Base-by-base conservation (phyloP, 2,113 vertebrate genomes). In the Apus apus region DNA sequence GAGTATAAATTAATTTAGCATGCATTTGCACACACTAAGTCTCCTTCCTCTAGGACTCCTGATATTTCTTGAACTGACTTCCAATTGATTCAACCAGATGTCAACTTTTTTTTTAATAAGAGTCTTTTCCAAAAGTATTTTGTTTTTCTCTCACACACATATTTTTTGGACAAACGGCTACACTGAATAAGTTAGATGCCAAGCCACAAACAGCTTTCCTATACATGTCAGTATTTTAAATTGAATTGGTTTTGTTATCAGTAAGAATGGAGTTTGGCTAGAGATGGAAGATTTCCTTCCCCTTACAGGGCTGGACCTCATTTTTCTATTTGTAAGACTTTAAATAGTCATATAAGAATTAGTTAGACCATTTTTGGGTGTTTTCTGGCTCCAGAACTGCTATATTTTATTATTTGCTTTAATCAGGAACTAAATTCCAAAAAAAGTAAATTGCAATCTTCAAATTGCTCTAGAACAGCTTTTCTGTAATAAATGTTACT, bases 1-100 rank as follows among this genome's bases (percentile, higher is more conserved):
- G 76, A 82, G 21, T 45, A 91, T 72, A 97, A 89, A 94, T 96
- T 94, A 92, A 95, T 96, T 95, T 91, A 92, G n/a, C n/a, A 65
- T 78, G 73, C 48, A 78, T 89, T 85, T 75, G 58, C 57, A 64
- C 0, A 0, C 73, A 86, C 34, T 50, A n/a, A 78, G 71, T 84
- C 38, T 76, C 32, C 50, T 87, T 95, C 80, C 77, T 85, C 50
- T 79, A 92, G 50, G 78, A 82, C 27, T 87, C 45, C 8, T 61
- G 45, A 27, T 58, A 91, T 89, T 94, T 94, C 61, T 95, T 85
- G 80, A 92, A 48, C 51, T 71, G 65, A 81, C 61, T 82, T 81
- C 40, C 7, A 92, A 72, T 90, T 76, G 67, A 73, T 81, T 80
- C 74, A 95, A 58, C 7, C 23, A 88, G 36, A 26, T 93, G 38